Conservation (phyloP, 2,888 invertebrate genomes). For the Camponotus fellah region DNA sequence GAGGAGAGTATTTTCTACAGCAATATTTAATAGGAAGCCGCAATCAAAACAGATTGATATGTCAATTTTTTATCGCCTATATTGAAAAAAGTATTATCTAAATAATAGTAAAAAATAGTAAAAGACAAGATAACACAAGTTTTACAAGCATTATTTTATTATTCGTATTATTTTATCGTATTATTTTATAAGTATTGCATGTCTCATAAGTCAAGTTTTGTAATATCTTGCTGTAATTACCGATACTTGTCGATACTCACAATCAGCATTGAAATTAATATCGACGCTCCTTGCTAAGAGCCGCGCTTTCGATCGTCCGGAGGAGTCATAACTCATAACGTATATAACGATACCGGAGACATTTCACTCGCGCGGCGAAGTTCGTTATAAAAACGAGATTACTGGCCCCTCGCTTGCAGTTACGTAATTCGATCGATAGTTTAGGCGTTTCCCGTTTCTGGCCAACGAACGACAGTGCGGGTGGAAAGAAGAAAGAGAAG, state of each 20-base stretch:
- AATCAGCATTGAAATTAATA: conserved; percentile 6
- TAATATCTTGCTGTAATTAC: not conserved
- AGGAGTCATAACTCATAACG: conserved; percentile 37
- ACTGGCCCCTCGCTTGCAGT: conserved; percentile 68
- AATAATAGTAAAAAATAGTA: not conserved
- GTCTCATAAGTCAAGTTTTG: not conserved
- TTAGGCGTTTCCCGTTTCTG: conserved; percentile 75
- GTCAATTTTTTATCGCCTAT: not conserved
- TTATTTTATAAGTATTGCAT: not conserved
- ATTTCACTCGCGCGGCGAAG: conserved; percentile 65
- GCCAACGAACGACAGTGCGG: conserved; percentile 56
- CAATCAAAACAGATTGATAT: conserved; percentile 9
- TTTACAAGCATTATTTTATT: not conserved
- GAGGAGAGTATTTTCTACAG: conserved; percentile 10
- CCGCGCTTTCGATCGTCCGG: conserved; percentile 33
- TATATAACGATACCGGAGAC: conserved; percentile 58
- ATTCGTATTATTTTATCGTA: not conserved
- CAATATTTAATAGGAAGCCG: conserved; percentile 19
- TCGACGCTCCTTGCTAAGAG: conserved; percentile 16
- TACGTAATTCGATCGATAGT: conserved; percentile 78
- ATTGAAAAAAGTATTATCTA: not conserved
- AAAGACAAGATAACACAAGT: not conserved
- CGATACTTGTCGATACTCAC: conserved; percentile 2
- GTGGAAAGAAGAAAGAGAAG: conserved; percentile 38
- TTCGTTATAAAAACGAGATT: conserved; percentile 77